Conservation (phyloP, 2,888 invertebrate genomes). For the Drosophila kokeensis region DNA sequence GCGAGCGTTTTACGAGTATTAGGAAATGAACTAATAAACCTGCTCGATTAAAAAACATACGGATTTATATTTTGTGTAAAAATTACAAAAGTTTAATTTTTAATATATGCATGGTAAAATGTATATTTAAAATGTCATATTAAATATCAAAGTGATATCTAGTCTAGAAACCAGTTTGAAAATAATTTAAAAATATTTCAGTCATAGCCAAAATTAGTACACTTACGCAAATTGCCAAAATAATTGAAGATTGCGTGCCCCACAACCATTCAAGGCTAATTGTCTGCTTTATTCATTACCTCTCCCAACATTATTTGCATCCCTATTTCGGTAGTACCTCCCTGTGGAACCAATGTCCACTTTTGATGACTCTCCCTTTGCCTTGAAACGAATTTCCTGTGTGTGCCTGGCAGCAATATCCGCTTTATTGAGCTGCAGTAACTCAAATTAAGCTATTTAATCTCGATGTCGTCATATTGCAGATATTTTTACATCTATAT, state of each 20-base stretch:
- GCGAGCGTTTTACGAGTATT: not conserved
- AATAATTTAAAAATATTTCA: constrained; percentile 2
- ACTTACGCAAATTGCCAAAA: constrained; percentile 39
- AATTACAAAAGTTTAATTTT: not conserved
- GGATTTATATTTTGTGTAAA: not conserved
- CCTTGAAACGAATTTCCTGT: constrained; percentile 55
- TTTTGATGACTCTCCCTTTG: constrained; percentile 27
- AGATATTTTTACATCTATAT: constrained; percentile 27
- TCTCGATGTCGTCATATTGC: constrained; percentile 51
- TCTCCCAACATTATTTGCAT: constrained; percentile 22
- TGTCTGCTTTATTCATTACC: constrained; percentile 11
- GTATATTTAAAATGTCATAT: not conserved
- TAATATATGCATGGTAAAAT: not conserved
- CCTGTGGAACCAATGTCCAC: constrained; percentile 24
- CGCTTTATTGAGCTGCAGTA: constrained; percentile 38
- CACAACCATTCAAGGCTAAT: constrained; percentile 30
- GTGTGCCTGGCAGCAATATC: constrained; percentile 37
- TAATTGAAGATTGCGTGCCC: constrained; percentile 56
- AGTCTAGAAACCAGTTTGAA: not conserved
- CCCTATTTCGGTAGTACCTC: constrained; percentile 12
- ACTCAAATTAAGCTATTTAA: constrained; percentile 30
- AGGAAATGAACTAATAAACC: not conserved
- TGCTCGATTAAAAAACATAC: not conserved
- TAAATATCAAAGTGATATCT: not conserved
- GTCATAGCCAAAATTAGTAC: not conserved